Evolutionary conservation across 1,140 invertebrate species (phyloP), one percentile per base, ranked within the genome.

Genomic region (Colletes gigas): DNA sequence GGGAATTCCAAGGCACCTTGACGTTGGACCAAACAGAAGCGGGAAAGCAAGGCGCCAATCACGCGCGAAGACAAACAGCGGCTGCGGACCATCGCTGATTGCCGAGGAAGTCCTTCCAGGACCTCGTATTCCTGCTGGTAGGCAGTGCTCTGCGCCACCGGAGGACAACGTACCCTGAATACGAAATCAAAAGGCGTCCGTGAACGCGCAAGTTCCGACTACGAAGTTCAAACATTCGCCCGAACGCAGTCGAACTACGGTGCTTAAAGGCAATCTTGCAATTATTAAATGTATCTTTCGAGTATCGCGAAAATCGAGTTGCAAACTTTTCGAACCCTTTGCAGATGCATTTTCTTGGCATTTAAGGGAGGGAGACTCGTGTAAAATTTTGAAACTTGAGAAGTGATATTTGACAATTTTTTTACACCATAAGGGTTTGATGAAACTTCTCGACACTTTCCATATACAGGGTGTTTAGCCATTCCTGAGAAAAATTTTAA

Each of bases 41-140:
- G 78, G 82, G 73, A 85, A 83, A 74, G 84, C 84, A 81, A 89
- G 89, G 91, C 90, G 90, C 91, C 91, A 92, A 92, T 92, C 91
- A 91, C 90, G 90, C 88, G 90, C 90, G 89, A 91, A 91, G 87
- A 89, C 89, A 92, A 92, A 92, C 90, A 92, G 84, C 84, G 79
- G 83, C 89, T 88, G 87, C 84, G 86, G 90, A 91, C 90, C 89
- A 88, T 84, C 86, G 84, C 83, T 91, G 91, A 92, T 91, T 92
- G 90, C 88, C 81, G 84, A 88, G 82, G 83, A 90, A 87, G 84
- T 90, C 88, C 89, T 90, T 87, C 79, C 84, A 87, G 87, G 78
- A 87, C 81, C 78, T 77, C 78, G 84, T 85, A 66, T 70, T 84
- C 79, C 75, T 78, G 71, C 50, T 76, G 78, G 66, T 84, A 81